Percentiles rank a stretch among this genome's conserved stretches.
These are phyloP conservation scores for Dipodomys ordii DNA, from an alignment of 2,113 vertebrate genomes.

Conservation along the genomic window DNA sequence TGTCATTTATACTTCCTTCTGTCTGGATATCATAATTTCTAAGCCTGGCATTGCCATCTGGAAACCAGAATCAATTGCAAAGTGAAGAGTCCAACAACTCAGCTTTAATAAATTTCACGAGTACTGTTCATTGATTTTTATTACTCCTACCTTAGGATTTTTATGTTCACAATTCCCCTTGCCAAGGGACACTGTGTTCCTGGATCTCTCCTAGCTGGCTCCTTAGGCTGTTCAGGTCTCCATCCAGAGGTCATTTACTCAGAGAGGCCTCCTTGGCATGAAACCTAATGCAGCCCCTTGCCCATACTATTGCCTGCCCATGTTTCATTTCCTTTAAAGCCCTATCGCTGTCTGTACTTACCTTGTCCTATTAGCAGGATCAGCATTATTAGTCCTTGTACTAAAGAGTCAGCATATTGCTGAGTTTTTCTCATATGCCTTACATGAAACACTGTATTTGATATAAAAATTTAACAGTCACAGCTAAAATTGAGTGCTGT, in stretches of 20 bases:
- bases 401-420: not conserved
- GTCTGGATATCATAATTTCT: not conserved
- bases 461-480: not conserved
- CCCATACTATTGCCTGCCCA: not conserved
- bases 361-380: not conserved
- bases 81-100: slow-evolving; percentile 14
- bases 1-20: not conserved
- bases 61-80: slow-evolving; percentile 38
- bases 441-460: not conserved
- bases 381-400: not conserved
- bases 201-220: not conserved
- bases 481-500: not conserved
- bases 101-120: slow-evolving; percentile 36
- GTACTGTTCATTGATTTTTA: slow-evolving; percentile 54
- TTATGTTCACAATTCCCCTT: not conserved
- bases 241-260: slow-evolving; percentile 7
- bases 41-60: slow-evolving; percentile 34
- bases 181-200: not conserved
- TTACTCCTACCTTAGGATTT: not conserved
- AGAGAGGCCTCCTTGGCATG: not conserved
- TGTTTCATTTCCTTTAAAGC: slow-evolving; percentile 18
- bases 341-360: slow-evolving; percentile 2
- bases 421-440: not conserved
- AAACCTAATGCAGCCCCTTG: not conserved
- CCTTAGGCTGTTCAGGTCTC: not conserved